Base-by-base conservation (phyloP, 1,140 invertebrate species). In the Melipona quadrifasciata region DNA sequence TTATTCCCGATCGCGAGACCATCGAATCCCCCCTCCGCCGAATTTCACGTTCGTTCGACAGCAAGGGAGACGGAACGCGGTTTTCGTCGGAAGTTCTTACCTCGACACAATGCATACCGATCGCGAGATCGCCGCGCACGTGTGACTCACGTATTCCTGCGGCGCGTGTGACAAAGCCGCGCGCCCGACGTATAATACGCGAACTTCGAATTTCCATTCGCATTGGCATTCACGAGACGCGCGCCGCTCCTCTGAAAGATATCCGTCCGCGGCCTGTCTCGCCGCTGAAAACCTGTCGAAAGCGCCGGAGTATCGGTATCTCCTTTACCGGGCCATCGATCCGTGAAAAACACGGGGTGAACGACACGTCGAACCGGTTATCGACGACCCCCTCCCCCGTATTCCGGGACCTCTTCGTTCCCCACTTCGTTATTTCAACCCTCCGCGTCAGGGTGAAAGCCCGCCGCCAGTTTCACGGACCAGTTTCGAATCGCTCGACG, bases 181-280 rank as follows among this genome's bases (percentile, higher is more conserved):
- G 27, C 27, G 47, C 67, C 17, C 39, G 53, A 64, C 74, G 73
- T 82, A 82, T 79, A 70, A 88, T 80, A 86, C 57, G 67, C 51
- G 74, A 70, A n/a, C 78, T 34, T 58, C 34, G 58, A 80, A 85
- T 89, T 89, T 89, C 75, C 75, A 85, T 73, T 73, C 55, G 27
- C 65, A 87, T 88, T 81, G 82, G 78, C 73, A 75, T 89, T 85
- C 65, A 74, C 27, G 34, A 14, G 34, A 17, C n/a, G 74, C n/a
- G 74, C 24, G 51, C 27, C 70, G 67, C 67, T 68, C 72, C 47
- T 47, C 73, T 85, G 87, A 87, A 87, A 87, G 87, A 88, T 88
- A 88, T 76, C 70, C 64, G 67, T 64, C 58, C 67, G 31, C 58
- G n/a, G 85, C 27, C 73, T 65, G 84, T 78, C 73, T 81, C 47